phyloP scores from a whole-genome alignment of 2,888 invertebrate genomes.

The Caradrina clavipalpis region DNA sequence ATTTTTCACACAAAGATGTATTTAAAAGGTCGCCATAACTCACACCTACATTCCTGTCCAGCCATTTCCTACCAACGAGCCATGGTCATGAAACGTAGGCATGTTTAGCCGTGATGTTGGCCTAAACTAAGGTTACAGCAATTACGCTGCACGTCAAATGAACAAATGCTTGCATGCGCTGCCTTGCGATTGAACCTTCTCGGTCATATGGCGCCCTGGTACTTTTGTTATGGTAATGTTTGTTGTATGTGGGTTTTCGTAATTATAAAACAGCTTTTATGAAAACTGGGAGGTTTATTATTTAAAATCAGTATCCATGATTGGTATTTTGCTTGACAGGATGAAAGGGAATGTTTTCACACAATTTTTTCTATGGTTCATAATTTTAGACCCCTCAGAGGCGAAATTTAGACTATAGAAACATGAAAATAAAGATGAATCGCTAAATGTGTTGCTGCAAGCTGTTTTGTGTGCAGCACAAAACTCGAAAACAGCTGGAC shows the following conservation, averaged over 20 bases:
- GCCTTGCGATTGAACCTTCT: constrained; percentile 63
- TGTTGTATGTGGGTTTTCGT: background rate
- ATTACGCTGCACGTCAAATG: constrained; percentile 57
- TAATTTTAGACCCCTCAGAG: no score
- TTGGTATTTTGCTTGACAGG: no score
- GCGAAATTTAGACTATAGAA: no score
- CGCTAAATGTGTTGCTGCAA: no score
- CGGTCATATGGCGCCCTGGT: constrained; percentile 25
- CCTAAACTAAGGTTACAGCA: constrained; percentile 58
- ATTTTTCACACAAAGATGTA: constrained; percentile 26
- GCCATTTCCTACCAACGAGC: constrained; percentile 50
- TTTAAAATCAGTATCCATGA: background rate
- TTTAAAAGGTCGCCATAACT: constrained; percentile 44
- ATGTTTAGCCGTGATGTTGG: constrained; percentile 31
- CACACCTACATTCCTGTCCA: constrained; percentile 40
- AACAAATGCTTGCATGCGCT: constrained; percentile 50
- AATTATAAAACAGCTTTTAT: constrained; percentile 6
- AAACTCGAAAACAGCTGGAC: no score
- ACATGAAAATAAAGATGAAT: no score
- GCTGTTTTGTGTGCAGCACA: no score
- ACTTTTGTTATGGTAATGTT: constrained; percentile 7
- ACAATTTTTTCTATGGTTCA: no score
- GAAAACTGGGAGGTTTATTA: background rate
- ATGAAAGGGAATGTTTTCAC: no score
- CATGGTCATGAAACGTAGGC: constrained; percentile 53